Percentiles rank a stretch among this genome's conserved stretches.
Conservation (phyloP, 35 echinoderm and acorn worm genomes). For the Ophiothrix spiculata region DNA sequence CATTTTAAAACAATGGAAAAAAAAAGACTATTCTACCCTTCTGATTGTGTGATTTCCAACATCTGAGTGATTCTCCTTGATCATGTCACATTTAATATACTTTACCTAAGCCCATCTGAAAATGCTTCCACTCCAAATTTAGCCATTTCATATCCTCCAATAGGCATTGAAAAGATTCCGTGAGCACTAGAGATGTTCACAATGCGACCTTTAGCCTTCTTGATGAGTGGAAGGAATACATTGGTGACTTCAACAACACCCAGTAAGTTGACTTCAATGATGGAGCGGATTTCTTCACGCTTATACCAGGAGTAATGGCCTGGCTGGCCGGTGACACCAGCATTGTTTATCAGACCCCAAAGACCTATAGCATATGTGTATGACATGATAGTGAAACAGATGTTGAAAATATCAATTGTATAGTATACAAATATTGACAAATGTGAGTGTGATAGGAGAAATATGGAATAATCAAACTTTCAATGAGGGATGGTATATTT, state of each 20-base stretch:
- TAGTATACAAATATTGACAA: background rate
- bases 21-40: too few relatives aligned
- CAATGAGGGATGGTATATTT: too few relatives aligned
- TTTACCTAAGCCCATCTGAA: slow-evolving; percentile 79
- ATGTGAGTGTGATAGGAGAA: background rate
- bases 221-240: slow-evolving; percentile 70
- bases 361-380: slow-evolving; percentile 35
- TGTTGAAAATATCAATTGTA: background rate
- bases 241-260: slow-evolving; percentile 85
- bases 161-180: slow-evolving; percentile 29
- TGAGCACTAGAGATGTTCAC: slow-evolving; percentile 74
- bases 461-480: background rate
- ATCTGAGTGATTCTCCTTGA: too few relatives aligned
- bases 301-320: slow-evolving; percentile 59
- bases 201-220: slow-evolving; percentile 70
- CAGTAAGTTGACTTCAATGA: slow-evolving; percentile 71
- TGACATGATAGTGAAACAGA: background rate
- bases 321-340: slow-evolving; percentile 48
- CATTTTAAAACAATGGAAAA: too few relatives aligned
- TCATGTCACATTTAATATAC: too few relatives aligned
- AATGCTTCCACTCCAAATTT: slow-evolving; percentile 86
- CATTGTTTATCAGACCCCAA: slow-evolving; percentile 97
- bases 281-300: slow-evolving; percentile 47
- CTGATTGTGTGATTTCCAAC: too few relatives aligned
- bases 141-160: slow-evolving; percentile 61